These are phyloP conservation scores for Myiopsitta monachus DNA, from an alignment of 2,113 vertebrate species.

Conservation along the genomic window DNA sequence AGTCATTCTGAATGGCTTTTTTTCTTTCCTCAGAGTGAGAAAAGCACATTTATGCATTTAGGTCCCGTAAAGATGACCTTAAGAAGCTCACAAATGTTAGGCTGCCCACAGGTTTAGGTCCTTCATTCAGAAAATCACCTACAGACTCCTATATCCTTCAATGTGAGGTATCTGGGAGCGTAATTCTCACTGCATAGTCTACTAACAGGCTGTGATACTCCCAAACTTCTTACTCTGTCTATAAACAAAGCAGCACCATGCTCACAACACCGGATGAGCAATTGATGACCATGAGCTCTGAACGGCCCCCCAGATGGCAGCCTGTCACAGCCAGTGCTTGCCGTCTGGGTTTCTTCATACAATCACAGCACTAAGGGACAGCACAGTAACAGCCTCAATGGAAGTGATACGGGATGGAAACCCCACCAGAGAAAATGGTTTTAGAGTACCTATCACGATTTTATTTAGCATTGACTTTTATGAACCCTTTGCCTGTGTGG, in stretches of 20 bases:
- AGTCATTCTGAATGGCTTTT: not conserved
- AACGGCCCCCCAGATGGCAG: fast-evolving
- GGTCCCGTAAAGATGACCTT: not conserved
- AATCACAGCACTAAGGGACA: not conserved
- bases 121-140: not conserved
- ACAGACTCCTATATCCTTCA: not conserved
- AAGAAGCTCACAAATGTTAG: not conserved
- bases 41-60: not conserved
- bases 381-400: not conserved
- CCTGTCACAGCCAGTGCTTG: not conserved
- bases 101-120: not conserved
- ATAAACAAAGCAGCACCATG: not conserved
- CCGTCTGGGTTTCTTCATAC: not conserved
- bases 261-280: not conserved
- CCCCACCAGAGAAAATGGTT: not conserved
- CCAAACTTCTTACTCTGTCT: not conserved
- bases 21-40: not conserved
- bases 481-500: not conserved
- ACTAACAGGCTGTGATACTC: not conserved
- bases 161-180: not conserved
- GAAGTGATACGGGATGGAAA: fast-evolving
- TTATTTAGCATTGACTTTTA: not conserved
- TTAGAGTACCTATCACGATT: not conserved
- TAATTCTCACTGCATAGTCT: not conserved
- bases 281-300: not conserved